These are phyloP conservation scores for Meandrina meandrites DNA, from an alignment of 92 coral and sea anemone genomes.

Conservation along the genomic window DNA sequence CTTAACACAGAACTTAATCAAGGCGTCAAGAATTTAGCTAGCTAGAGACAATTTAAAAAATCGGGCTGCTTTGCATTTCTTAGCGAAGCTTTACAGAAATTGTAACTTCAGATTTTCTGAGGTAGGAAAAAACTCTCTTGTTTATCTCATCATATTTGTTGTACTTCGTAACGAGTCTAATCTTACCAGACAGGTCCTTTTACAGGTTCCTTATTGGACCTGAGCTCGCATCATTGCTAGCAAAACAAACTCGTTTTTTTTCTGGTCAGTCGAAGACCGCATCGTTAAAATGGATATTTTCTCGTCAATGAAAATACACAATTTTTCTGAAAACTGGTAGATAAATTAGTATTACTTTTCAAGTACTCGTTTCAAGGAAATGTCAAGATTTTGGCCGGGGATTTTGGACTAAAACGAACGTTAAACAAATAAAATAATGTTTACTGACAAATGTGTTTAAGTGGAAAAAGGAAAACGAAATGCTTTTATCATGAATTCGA, in stretches of 20 bases:
- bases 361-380: background rate
- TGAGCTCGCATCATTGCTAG: background rate
- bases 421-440: background rate
- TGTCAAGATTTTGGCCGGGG: background rate
- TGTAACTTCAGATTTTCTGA: background rate
- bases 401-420: background rate
- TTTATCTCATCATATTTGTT: background rate
- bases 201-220: background rate
- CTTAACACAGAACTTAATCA: background rate
- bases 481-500: background rate
- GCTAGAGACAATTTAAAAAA: background rate
- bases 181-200: constrained; percentile 2
- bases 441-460: background rate
- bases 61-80: no score
- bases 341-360: background rate
- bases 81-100: background rate
- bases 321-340: background rate
- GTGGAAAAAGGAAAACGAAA: background rate
- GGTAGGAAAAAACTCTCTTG: background rate
- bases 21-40: background rate
- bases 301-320: background rate
- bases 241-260: background rate
- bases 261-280: background rate
- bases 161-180: background rate
- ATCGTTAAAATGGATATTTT: background rate